phyloP scores from a whole-genome alignment of 2,797 vertebrate species.

The Mycteria americana region DNA sequence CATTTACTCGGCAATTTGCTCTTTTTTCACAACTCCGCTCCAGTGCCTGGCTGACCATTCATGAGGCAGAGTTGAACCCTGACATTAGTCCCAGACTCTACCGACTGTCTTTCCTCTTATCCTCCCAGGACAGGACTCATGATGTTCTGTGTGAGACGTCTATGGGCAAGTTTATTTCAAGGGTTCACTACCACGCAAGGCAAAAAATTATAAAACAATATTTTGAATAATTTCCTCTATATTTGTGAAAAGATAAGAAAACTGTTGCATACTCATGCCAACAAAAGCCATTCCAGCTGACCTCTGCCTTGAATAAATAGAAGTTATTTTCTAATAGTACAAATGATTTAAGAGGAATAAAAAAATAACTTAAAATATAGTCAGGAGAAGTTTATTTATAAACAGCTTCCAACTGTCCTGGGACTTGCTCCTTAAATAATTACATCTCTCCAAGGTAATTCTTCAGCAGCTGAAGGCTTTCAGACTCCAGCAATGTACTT shows the following conservation, averaged over 20 bases:
- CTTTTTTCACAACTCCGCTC: not conserved
- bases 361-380: not conserved
- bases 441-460: not conserved
- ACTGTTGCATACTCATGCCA: not conserved
- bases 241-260: not conserved
- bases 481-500: not conserved
- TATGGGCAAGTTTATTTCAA: not conserved
- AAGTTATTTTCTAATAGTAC: not conserved
- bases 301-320: not conserved
- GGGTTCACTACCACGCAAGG: not conserved
- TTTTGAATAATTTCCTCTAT: not conserved
- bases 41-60: not conserved
- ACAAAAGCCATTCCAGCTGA: not conserved
- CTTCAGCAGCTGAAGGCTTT: not conserved
- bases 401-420: not conserved
- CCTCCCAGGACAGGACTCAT: not conserved
- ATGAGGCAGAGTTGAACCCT: not conserved
- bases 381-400: not conserved
- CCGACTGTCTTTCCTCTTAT: not conserved
- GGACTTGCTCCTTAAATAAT: not conserved
- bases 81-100: not conserved
- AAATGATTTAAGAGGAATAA: not conserved
- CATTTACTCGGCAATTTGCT: not conserved
- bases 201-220: not conserved
- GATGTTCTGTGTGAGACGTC: not conserved